phyloP scores from a whole-genome alignment of 2,888 invertebrate genomes.

The Diachrysia chrysitis region DNA sequence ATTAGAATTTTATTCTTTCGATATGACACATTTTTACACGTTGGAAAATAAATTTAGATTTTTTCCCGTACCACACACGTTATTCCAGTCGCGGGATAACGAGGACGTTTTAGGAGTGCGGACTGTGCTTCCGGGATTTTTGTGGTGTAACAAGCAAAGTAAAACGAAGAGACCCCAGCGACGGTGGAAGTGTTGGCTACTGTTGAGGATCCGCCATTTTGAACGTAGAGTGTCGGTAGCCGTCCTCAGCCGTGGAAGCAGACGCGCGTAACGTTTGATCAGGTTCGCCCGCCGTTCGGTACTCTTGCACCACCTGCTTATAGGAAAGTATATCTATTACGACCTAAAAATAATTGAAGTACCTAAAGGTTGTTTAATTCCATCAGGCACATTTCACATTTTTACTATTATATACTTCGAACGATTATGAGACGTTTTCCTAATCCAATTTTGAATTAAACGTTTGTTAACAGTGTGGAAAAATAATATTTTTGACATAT shows the following conservation, averaged over 20 bases:
- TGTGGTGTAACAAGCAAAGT: conserved; percentile 15
- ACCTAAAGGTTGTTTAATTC: no score
- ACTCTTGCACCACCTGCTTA: conserved; percentile 76
- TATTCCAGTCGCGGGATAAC: conserved; percentile 7
- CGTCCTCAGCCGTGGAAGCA: conserved; percentile 74
- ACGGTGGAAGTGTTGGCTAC: conserved; percentile 23
- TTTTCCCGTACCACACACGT: conserved; percentile 7
- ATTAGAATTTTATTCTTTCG: conserved; percentile 16
- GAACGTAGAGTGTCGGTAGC: conserved; percentile 71
- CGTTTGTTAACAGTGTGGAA: no score
- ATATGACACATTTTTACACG: conserved; percentile 24
- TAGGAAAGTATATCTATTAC: conserved; percentile 6
- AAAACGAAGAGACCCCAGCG: conserved; percentile 18
- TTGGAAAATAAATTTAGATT: conserved; percentile 22
- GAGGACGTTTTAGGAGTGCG: conserved; percentile 31
- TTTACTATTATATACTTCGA: no score
- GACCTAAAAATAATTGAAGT: no score
- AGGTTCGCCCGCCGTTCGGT: conserved; percentile 57
- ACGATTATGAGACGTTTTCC: no score
- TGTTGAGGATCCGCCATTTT: conserved; percentile 63
- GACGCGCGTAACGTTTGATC: conserved; percentile 72
- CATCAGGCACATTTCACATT: no score
- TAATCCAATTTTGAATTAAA: no score
- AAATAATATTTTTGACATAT: no score
- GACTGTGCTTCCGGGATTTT: conserved; percentile 20